phyloP scores from a whole-genome alignment of 2,113 vertebrate species.

The pig (Sus scrofa) region T2T-Sscrofa CM000818.6:124187001-124187500 shows the following conservation, averaged over 20 bases:
- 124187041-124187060: no score
- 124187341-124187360: neutral
- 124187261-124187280: neutral
- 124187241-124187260: neutral
- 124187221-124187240: neutral
- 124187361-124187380: neutral
- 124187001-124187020: no score
- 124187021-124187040: no score
- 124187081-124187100: no score
- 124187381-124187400: neutral
- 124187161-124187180: no score
- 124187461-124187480: neutral
- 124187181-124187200: neutral
- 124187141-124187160: no score
- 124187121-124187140: no score
- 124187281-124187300: neutral
- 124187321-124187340: neutral
- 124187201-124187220: neutral
- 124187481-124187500: no score
- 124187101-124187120: no score
- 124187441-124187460: neutral
- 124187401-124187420: neutral
- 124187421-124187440: neutral
- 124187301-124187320: neutral
- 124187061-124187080: no score